Evolutionary conservation across 2,888 invertebrate species (phyloP), one percentile per base, ranked within the genome.

Genomic region (Endomychus coccineus): DNA sequence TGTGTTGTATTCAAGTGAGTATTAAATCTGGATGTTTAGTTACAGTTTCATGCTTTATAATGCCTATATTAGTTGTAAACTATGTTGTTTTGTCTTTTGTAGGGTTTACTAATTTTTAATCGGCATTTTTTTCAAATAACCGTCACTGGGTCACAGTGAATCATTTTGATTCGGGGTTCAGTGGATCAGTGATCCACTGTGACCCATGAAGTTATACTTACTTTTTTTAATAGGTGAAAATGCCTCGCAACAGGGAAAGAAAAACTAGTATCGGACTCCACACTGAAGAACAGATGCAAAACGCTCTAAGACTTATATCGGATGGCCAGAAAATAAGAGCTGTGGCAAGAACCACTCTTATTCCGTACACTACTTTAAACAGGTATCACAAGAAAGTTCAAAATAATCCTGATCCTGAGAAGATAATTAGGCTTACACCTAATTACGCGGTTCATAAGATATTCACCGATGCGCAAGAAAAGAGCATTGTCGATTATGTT

Each of bases 131-230:
- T n/a, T n/a, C n/a, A n/a, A n/a, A n/a, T n/a, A n/a, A n/a, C n/a
- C n/a, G n/a, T n/a, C 25, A 25, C 6, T 25, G 10, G 25, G 25
- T 25, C 25, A 25, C 25, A 25, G 25, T 25, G 25, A 25, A 25
- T 25, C 10, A 7, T 10, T 25, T 11, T 10, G 25, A 7, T 9
- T 25, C 10, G 25, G 25, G 25, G 6, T 10, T 9, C 25, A 7
- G 25, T 25, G 25, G 11, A 25, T 10, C 10, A 10, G 6, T 25
- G 25, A 25, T 25, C 25, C 10, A 25, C 11, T 25, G 25, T 7
- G 5, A 25, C 25, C 25, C 25, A 25, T 9, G 5, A 25, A 25
- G 10, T 10, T 25, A 25, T 25, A 9, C 10, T 25, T 25, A 25
- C 5, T 10, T 25, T 25, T n/a, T 25, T 5, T 7, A 7, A 7